phyloP scores from a whole-genome alignment of 2,797 vertebrate genomes.

The Toxotes lorentzi region DNA sequence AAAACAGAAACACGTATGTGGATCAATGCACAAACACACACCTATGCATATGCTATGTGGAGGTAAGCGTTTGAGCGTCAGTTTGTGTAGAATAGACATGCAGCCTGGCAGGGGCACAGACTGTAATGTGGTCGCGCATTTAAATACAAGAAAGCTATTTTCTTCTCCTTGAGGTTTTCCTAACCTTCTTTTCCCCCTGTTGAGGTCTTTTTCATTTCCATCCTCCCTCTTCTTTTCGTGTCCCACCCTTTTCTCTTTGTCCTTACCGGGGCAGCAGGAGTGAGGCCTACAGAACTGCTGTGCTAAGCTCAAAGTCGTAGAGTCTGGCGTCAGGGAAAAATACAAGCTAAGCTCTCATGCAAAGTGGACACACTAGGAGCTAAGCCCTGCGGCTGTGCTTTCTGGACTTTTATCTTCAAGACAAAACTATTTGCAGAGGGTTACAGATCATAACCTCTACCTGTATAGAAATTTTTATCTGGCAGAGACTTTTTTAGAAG shows the following conservation, averaged over 20 bases:
- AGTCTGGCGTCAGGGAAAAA: conserved; percentile 72
- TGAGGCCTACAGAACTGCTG: conserved; percentile 74
- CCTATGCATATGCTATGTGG: conserved; percentile 8
- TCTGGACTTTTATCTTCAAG: conserved; percentile 57
- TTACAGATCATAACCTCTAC: conserved; percentile 31
- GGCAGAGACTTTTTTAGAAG: conserved; percentile 19
- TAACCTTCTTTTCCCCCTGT: conserved; percentile 72
- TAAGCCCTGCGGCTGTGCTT: conserved; percentile 52
- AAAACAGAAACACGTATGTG: not conserved
- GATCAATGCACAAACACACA: conserved; percentile 14
- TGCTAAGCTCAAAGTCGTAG: conserved; percentile 73
- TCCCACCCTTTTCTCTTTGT: conserved; percentile 80
- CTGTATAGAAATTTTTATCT: conserved; percentile 30
- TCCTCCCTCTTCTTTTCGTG: conserved; percentile 56
- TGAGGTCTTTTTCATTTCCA: conserved; percentile 74
- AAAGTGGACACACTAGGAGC: conserved; percentile 69
- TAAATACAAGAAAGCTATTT: conserved; percentile 73
- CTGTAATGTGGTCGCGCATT: conserved; percentile 57
- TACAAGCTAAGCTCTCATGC: conserved; percentile 63
- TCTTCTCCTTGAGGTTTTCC: conserved; percentile 76
- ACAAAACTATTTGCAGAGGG: conserved; percentile 51
- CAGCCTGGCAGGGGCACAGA: conserved; percentile 41
- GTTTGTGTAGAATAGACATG: conserved; percentile 52
- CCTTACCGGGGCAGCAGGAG: conserved; percentile 72
- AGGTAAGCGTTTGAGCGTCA: conserved; percentile 51